Evolutionary conservation across 2,113 vertebrate genomes (phyloP).

Genomic region (Tetraodon nigroviridis): DNA sequence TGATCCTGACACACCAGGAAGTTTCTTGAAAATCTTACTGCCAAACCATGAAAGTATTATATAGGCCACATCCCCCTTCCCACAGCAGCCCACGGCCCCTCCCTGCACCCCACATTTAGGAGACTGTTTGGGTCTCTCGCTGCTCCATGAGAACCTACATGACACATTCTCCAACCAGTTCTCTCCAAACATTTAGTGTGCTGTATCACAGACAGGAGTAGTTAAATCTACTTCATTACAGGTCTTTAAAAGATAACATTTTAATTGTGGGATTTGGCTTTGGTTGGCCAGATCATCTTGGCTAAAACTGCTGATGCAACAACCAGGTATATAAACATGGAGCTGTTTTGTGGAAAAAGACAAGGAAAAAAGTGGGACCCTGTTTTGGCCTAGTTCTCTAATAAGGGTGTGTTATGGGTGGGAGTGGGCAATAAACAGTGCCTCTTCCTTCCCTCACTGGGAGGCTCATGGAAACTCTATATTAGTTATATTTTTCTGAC

Average conservation of each 20-base stretch:
- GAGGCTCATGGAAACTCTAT: constrained; percentile 62
- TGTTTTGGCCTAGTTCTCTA: constrained; percentile 43
- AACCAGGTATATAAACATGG: constrained; percentile 38
- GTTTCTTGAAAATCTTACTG: constrained; percentile 73
- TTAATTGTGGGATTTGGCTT: too few species aligned
- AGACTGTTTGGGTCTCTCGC: constrained; percentile 42
- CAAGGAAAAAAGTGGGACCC: constrained; percentile 45
- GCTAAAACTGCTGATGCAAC: constrained; percentile 3
- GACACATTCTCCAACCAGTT: constrained; percentile 22
- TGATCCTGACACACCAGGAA: constrained; percentile 77
- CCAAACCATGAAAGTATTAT: constrained; percentile 67
- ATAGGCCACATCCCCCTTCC: constrained; percentile 58
- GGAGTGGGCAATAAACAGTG: constrained; percentile 38
- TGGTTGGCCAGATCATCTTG: too few species aligned
- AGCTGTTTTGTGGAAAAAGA: constrained; percentile 47
- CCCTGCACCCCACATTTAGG: constrained; percentile 48
- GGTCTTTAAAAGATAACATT: too few species aligned
- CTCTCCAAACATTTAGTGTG: not conserved
- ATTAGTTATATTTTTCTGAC: constrained; percentile 15
- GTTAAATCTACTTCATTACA: not conserved
- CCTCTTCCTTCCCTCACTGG: constrained; percentile 66
- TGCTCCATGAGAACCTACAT: constrained; percentile 13
- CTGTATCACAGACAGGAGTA: not conserved
- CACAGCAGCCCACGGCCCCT: constrained; percentile 43
- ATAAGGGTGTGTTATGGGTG: constrained; percentile 48